Base-by-base conservation (phyloP, 2,113 vertebrate species). In the Pseudorasbora parva region DNA sequence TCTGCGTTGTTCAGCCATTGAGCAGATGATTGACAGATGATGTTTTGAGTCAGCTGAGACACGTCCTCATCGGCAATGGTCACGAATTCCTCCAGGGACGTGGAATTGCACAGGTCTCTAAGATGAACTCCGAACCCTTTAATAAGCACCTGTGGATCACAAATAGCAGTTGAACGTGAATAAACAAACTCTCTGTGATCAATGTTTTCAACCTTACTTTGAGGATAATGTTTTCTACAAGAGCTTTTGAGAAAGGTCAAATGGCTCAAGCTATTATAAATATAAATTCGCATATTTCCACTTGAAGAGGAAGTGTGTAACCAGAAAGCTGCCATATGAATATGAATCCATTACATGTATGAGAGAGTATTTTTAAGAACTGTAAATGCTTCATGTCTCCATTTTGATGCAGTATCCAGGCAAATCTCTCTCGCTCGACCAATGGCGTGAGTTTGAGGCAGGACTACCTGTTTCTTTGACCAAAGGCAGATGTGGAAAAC, bases 101-200 rank as follows among this genome's bases (percentile, higher is more conserved):
- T 95, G 17, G 60, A 85, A 87, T 96, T 96, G 89, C 97, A 98
- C 79, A 97, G 90, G 89, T 97, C 95, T 87, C 69, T 92, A 51
- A 98, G 90, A 15, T 91, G 94, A 84, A 98, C 95, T 78, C 93
- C 94, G 17, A 95, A 96, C 17, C 97, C 97, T 91, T 93, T 95
- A 12, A 95, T 92, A 81, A 98, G 82, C 47, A 97, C 93, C 97
- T 98, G 80, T 30, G 76, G 41, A 62, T 45, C 25, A 62, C 56
- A 57, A 68, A 49, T 19, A 71, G 56, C 21, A 4, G 37, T 5
- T 14, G 37, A 33, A 54, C 41, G 1, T 41, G 19, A 47, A 49
- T 78, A 27, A 69, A 4, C n/a, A 11, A 82, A 8, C 6, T 79
- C 25, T 68, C 5, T 68, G 27, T 17, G 4, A 21, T 37, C 8